Evolutionary conservation across 2,113 vertebrate genomes (phyloP), one percentile per base, ranked within the genome.

Genomic region (Trematocara nigrifrons): DNA sequence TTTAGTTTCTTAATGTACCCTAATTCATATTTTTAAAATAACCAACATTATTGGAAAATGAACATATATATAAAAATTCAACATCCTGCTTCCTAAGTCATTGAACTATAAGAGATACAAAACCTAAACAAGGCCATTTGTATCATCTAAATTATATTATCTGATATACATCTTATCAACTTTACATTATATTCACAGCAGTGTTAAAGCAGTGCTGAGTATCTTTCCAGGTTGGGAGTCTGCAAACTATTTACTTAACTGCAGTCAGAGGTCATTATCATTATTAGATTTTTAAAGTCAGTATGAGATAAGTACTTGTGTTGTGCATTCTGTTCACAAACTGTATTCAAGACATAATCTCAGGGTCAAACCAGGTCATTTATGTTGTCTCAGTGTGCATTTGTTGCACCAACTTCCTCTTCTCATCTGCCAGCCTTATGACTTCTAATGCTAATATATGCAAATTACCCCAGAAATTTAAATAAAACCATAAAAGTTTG

Each of bases 391-490:
- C 12, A 1, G n/a, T 22, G 10, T 87, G 49, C 61, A 29, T 64
- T 49, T 79, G 18, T 82, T 83, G 76, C n/a, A 83, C 66, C 53
- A 45, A 29, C 52, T 40, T 56, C 57, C n/a, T 84, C 71, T 33
- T 85, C 47, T 86, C 31, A 42, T 78, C 87, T 83, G 56, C 31
- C 76, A 87, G 78, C 79, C 84, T 84, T 85, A 81, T 52, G 79
- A 87, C 82, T 83, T 84, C 6, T 52, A 69, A 80, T 85, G 81
- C 38, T 79, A 45, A 53, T 80, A 29, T 26, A 87, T 89, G 89
- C 82, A 80, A 89, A 87, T 66, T 47, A 18, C 4, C 2, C 9
- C 2, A 4, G 8, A 15, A 79, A 79, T 89, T 87, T 49, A 12
- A 86, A 84, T 80, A 3, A 86, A 79, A 82, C 22, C 38, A 38